Evolutionary conservation across 2,113 vertebrate genomes (phyloP), one percentile per base, ranked within the genome.

Genomic region (Micronycteris hirsuta): DNA sequence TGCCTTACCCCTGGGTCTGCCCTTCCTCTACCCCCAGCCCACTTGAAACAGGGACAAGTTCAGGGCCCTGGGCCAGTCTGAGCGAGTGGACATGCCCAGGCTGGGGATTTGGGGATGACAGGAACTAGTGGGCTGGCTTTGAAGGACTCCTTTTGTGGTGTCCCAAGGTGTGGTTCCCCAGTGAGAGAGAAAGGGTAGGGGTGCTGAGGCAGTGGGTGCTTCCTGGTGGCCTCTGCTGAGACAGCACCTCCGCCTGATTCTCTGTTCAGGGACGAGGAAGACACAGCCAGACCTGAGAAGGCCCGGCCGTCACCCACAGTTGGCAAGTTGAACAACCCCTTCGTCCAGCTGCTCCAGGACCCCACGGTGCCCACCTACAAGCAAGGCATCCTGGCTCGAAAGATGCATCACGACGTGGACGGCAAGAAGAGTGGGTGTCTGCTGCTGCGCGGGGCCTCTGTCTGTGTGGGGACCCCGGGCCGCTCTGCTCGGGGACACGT

Each of bases 361-460:
- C 98, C 98, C 38, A 98, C 92, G 0, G 99, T 98, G 15, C 88
- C 98, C 0, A 98, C 98, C 26, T 99, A 99, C 93, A 99, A 99
- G 96, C 98, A 99, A 92, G 99, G 99, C 26, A 98, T 99, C 76
- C 98, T 99, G 52, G 98, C 98, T 38, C 99, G 99, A 20, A 99
- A 99, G 97, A 97, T 99, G 14, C 99, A 99, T 4, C 99, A 99
- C 0, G 99, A 99, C 88, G 99, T 99, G 0, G 99, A 99, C 1
- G 99, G 99, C 97, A 99, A 99, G 94, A 99, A 99, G 97, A 99
- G 99, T 99, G 97, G 99, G 99, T 98, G 98, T 93, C 10, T 41
- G 76, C 9, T 9, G 41, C 10, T 3, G 6, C 1, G 31, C 4
- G 31, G 45, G 22, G n/a, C 36, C 24, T 17, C 24, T 17, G 3